Percentiles rank a stretch among this genome's conserved stretches.
These are phyloP conservation scores for Corythoichthys haematopterus DNA, from an alignment of 2,113 vertebrate species.

Conservation along the genomic window DNA sequence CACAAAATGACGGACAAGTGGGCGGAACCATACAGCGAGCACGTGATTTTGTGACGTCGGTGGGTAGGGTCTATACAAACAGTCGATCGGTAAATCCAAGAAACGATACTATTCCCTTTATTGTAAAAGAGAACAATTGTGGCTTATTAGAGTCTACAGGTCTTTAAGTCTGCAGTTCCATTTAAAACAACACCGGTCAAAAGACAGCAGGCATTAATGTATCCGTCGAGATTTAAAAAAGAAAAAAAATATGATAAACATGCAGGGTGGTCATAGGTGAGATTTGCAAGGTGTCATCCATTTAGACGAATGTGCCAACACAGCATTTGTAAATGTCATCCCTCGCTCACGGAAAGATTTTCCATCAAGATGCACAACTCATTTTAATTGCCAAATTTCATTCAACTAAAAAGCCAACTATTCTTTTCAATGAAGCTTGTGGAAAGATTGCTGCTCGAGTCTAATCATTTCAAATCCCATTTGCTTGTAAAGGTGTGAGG, in stretches of 20 bases:
- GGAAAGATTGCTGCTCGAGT: background rate
- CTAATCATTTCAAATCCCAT: background rate
- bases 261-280: background rate
- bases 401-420: slow-evolving; percentile 50
- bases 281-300: slow-evolving; percentile 44
- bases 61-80: too few species aligned
- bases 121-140: too few species aligned
- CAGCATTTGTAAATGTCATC: slow-evolving; percentile 75
- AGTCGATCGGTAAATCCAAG: too few species aligned
- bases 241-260: slow-evolving; percentile 14
- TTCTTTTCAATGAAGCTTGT: background rate
- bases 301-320: slow-evolving; percentile 66
- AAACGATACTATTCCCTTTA: too few species aligned
- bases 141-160: too few species aligned
- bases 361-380: slow-evolving; percentile 59
- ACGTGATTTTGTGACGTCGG: too few species aligned
- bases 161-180: too few species aligned
- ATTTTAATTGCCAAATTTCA: slow-evolving; percentile 66
- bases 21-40: too few species aligned
- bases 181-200: slow-evolving; percentile 47
- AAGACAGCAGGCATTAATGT: slow-evolving; percentile 30
- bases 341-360: slow-evolving; percentile 53
- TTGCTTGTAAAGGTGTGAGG: background rate
- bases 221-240: slow-evolving; percentile 27
- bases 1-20: too few species aligned